Conservation (phyloP, 2,888 invertebrate genomes). For the Eurytoma californica region DNA sequence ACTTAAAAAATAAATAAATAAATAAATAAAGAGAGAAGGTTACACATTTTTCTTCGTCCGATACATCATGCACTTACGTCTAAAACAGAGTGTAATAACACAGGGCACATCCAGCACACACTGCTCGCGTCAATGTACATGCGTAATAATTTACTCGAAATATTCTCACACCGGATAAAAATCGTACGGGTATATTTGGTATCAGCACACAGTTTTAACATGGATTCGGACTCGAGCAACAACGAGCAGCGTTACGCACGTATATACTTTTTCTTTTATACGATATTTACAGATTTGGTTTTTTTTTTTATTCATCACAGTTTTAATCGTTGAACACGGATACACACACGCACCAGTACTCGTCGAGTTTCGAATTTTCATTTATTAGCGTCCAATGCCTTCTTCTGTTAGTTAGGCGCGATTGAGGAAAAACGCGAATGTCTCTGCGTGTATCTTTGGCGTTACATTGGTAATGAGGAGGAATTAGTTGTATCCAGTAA, state of each 20-base stretch:
- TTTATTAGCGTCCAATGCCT: constrained; percentile 4
- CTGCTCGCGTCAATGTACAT: too few species aligned
- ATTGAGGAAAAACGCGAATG: constrained; percentile 22
- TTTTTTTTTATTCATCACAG: constrained; percentile 51
- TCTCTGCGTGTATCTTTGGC: constrained; percentile 53
- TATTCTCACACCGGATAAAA: background rate
- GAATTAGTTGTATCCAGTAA: constrained; percentile 28
- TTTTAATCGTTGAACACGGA: constrained; percentile 56
- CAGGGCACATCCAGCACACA: too few species aligned
- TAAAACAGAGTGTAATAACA: too few species aligned
- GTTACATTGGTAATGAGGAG: constrained; percentile 42
- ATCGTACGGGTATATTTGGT: background rate
- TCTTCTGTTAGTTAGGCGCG: too few species aligned
- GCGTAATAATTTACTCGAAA: background rate
- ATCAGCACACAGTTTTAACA: background rate
- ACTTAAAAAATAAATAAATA: too few species aligned
- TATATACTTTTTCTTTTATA: background rate
- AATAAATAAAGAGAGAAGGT: too few species aligned
- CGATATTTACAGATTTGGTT: constrained; percentile 49
- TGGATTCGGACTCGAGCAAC: constrained; percentile 15
- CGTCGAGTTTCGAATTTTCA: constrained; percentile 12
- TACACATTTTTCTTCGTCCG: too few species aligned
- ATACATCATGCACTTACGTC: too few species aligned
- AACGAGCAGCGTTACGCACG: constrained; percentile 18
- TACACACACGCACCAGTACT: constrained; percentile 33